Percentiles rank a stretch among this genome's conserved stretches.
phyloP scores from a whole-genome alignment of 2,113 vertebrate species.

The Isurus oxyrinchus region DNA sequence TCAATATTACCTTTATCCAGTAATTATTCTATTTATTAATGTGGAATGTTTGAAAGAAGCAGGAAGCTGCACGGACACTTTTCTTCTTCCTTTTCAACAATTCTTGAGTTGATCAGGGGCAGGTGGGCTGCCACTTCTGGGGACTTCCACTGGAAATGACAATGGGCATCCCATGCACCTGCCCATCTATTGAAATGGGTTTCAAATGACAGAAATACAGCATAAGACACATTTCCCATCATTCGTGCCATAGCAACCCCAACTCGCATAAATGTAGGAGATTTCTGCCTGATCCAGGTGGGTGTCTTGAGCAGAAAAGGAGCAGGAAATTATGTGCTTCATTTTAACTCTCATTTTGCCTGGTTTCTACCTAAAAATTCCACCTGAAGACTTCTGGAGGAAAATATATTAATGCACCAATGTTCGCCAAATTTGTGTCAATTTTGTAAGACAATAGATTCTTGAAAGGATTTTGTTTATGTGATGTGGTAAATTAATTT shows the following conservation, averaged over 20 bases:
- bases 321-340: not conserved
- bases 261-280: not conserved
- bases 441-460: not conserved
- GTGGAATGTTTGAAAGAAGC: not conserved
- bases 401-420: not conserved
- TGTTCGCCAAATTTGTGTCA: not conserved
- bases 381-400: not conserved
- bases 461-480: not conserved
- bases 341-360: not conserved
- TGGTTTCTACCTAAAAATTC: not conserved
- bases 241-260: not conserved
- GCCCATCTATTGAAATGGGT: not conserved
- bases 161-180: not conserved
- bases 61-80: not conserved
- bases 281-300: not conserved
- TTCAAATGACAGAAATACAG: not conserved
- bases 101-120: not conserved
- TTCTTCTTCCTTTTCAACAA: not conserved
- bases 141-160: not conserved
- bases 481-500: not conserved
- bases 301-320: not conserved
- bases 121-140: not conserved
- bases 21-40: not conserved
- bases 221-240: not conserved
- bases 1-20: no score